Base-by-base conservation (phyloP, 2,113 vertebrate genomes). In the Rhodinocichla rosea region DNA sequence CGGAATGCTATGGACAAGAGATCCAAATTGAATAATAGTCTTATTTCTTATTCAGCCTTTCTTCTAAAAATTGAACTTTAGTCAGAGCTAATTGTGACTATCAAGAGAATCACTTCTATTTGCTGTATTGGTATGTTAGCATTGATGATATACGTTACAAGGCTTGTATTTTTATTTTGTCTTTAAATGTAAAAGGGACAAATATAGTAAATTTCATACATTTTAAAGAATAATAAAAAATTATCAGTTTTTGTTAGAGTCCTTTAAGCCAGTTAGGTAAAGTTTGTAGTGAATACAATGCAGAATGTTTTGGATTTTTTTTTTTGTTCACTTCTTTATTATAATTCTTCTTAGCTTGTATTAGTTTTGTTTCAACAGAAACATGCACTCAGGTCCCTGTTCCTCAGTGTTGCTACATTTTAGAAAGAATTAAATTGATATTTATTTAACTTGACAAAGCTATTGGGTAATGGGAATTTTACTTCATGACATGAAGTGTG, bases 1-100 rank as follows among this genome's bases (percentile, higher is more conserved):
- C 0, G 0, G 6, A 83, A 27, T 1, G 0, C 15, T 81, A 6
- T 45, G 87, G 40, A 40, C 18, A 68, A 59, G 59, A 56, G 24
- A 59, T 69, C 9, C 2, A 20, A 27, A 44, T 21, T 59, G 35
- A 16, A 5, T 63, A 77, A 42, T 39, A 69, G 19, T 45, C 1
- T 10, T 22, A 16, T 64, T 73, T 78, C 27, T 40, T 78, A 27
- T 82, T 60, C 9, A 64, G 7, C 50, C 71, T 91, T 80, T 40
- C 20, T 67, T 91, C 22, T 86, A 40, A 74, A 47, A 89, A 50
- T 27, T 55, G 28, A 63, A 40, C 4, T 74, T 53, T 16, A 49
- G 13, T 77, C 19, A 28, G 19, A 60, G 9, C 65, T 82, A 68
- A 78, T 60, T 64, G 55, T 78, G 21, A 59, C 19, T 69, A 45